These are phyloP conservation scores for Chamaea fasciata DNA, from an alignment of 2,113 vertebrate genomes.

Conservation along the genomic window DNA sequence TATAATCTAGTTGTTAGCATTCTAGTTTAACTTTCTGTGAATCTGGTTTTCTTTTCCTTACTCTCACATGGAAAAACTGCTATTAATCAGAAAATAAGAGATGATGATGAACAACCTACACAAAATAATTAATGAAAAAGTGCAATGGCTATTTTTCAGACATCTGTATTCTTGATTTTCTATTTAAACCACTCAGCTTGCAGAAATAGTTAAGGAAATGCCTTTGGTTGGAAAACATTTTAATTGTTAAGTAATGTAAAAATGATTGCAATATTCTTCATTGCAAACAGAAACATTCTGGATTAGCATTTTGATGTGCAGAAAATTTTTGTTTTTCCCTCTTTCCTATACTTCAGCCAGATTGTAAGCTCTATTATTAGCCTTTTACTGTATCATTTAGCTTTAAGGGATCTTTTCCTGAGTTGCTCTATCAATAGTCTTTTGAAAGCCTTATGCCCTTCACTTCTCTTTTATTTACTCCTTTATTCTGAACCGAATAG, in stretches of 20 bases:
- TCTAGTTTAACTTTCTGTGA: neutral
- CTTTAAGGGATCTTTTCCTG: neutral
- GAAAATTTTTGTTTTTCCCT: neutral
- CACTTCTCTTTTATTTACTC: neutral
- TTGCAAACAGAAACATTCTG: neutral
- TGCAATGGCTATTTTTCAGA: neutral
- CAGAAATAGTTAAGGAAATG: neutral
- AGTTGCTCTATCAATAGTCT: neutral
- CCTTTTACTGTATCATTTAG: neutral
- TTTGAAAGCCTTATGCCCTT: neutral
- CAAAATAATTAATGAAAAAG: neutral
- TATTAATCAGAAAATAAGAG: neutral
- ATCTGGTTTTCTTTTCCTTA: neutral
- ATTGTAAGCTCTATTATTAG: neutral
- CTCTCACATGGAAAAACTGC: neutral
- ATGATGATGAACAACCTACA: fast-evolving
- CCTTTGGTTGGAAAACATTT: fast-evolving
- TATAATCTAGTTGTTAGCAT: neutral
- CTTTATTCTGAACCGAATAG: neutral
- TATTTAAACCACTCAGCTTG: neutral
- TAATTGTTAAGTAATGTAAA: neutral
- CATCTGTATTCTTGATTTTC: neutral
- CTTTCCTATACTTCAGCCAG: neutral
- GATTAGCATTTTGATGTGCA: neutral
- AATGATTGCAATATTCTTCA: neutral